These are phyloP conservation scores for Carterocephalus palaemon DNA, from an alignment of 2,888 invertebrate genomes.

Conservation along the genomic window DNA sequence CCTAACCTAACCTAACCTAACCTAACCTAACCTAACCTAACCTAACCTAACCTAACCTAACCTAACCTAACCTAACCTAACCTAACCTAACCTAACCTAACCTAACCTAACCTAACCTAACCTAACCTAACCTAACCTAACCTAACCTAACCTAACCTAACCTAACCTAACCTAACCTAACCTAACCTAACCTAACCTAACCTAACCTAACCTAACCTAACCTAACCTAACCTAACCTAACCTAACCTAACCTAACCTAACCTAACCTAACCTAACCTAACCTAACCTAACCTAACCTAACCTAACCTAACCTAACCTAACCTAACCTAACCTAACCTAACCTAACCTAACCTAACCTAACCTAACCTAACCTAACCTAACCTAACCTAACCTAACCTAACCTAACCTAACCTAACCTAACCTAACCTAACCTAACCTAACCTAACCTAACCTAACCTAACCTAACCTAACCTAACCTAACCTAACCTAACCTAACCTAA, in stretches of 20 bases:
- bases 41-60: conserved; percentile 32
- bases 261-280: conserved; percentile 28
- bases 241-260: conserved; percentile 32
- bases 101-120: conserved; percentile 32
- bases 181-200: conserved; percentile 32
- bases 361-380: conserved; percentile 28
- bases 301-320: conserved; percentile 27
- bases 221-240: conserved; percentile 33
- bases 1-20: conserved; percentile 32
- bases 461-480: conserved; percentile 26
- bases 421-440: conserved; percentile 27
- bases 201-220: conserved; percentile 31
- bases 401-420: conserved; percentile 27
- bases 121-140: conserved; percentile 32
- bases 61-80: conserved; percentile 32
- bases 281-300: conserved; percentile 27
- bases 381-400: conserved; percentile 25
- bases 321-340: conserved; percentile 22
- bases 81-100: conserved; percentile 32
- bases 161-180: conserved; percentile 31
- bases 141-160: conserved; percentile 30
- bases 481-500: too few relatives aligned
- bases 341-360: conserved; percentile 24
- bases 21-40: conserved; percentile 31
- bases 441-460: conserved; percentile 28